phyloP scores from a whole-genome alignment of 2,113 vertebrate species.

The Rhizomys pruinosus region DNA sequence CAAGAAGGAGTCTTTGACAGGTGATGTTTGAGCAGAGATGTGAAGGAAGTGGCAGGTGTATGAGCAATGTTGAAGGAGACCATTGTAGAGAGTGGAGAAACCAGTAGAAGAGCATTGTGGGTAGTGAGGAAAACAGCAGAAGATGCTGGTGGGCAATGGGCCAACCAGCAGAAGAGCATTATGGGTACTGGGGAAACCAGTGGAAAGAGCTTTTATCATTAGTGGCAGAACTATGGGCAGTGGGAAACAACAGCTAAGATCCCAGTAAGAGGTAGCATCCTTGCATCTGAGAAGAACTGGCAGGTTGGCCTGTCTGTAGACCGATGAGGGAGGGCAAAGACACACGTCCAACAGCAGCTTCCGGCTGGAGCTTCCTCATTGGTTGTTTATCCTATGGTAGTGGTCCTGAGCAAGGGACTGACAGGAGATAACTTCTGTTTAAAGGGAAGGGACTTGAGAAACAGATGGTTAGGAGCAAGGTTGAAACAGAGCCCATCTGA shows the following conservation, averaged over 20 bases:
- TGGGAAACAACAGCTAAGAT: background rate
- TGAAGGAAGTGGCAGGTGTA: background rate
- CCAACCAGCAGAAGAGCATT: background rate
- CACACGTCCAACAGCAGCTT: background rate
- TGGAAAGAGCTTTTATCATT: background rate
- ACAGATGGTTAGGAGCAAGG: background rate
- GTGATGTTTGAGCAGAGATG: background rate
- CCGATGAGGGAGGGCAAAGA: accelerated
- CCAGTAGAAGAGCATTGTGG: background rate
- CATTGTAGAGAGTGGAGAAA: background rate
- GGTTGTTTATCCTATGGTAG: background rate
- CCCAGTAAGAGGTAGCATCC: background rate
- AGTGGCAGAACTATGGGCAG: background rate
- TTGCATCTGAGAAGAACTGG: background rate
- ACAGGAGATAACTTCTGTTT: background rate
- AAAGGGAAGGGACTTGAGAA: background rate
- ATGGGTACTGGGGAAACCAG: background rate
- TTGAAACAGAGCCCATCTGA: background rate
- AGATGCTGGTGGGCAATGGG: no score
- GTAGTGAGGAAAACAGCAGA: no score
- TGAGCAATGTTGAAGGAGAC: background rate
- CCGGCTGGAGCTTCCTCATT: background rate
- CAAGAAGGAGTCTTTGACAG: background rate
- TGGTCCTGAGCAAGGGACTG: background rate
- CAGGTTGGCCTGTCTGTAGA: background rate